These are phyloP conservation scores for Harpalus rufipes DNA, from an alignment of 2,888 invertebrate species.

Conservation along the genomic window DNA sequence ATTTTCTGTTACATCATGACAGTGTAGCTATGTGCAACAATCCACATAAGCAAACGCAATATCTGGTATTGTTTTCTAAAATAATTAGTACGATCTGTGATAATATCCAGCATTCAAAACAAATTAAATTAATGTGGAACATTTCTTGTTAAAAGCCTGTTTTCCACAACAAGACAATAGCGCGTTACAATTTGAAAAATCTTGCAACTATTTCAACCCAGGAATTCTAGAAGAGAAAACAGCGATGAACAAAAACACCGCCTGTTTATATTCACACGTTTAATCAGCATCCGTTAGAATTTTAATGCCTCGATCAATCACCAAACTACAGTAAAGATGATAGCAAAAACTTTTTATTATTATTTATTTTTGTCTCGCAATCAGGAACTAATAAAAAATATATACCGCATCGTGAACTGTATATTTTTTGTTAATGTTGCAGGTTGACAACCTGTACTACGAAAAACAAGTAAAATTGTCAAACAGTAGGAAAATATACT, in stretches of 20 bases:
- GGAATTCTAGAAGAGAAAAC: constrained; percentile 28
- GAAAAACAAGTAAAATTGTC: no score
- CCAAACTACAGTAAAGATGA: neutral
- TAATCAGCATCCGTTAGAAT: constrained; percentile 45
- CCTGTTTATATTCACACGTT: constrained; percentile 38
- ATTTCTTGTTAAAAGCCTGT: constrained; percentile 12
- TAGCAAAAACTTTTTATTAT: neutral
- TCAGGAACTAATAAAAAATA: neutral
- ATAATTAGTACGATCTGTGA: constrained; percentile 43
- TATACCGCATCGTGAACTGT: no score
- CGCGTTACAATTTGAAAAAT: constrained; percentile 21
- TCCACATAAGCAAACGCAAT: neutral
- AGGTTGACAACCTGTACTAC: no score
- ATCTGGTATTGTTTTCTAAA: constrained; percentile 51
- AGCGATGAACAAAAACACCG: neutral
- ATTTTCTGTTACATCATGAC: no score
- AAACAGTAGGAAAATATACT: no score
- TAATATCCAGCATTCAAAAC: constrained; percentile 18
- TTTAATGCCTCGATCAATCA: constrained; percentile 45
- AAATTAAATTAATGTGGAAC: constrained; percentile 56
- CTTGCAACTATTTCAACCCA: constrained; percentile 12
- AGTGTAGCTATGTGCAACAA: neutral
- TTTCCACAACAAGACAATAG: constrained; percentile 10
- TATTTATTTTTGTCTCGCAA: neutral
- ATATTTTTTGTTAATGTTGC: no score